phyloP scores from a whole-genome alignment of 1,140 invertebrate genomes.

The Sitophilus oryzae region DNA sequence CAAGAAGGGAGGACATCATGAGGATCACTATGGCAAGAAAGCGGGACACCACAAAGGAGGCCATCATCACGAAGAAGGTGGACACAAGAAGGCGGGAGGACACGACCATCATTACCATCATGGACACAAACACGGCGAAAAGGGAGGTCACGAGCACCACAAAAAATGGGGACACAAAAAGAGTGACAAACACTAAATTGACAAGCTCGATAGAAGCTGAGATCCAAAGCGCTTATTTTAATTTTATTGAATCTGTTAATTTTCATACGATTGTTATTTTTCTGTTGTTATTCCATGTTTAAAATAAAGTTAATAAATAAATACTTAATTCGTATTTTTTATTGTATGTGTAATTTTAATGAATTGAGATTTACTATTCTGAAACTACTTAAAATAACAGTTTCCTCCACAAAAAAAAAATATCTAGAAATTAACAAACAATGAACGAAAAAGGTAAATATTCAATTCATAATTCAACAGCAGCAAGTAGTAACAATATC shows the following conservation, averaged over 20 bases:
- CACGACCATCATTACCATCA: conserved; percentile 62
- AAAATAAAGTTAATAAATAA: conserved; percentile 14
- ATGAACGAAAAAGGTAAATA: neutral
- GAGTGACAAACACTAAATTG: conserved; percentile 24
- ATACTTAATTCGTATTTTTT: conserved; percentile 7
- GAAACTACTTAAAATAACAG: neutral
- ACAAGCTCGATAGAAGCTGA: conserved; percentile 1
- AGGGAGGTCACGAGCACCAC: conserved; percentile 59
- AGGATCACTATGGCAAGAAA: conserved; percentile 56
- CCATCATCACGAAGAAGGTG: conserved; percentile 55
- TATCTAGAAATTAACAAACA: neutral
- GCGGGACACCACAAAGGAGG: conserved; percentile 56
- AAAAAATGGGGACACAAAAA: conserved; percentile 58
- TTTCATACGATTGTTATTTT: conserved; percentile 27
- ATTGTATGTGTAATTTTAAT: neutral
- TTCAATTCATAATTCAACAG: neutral
- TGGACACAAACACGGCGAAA: conserved; percentile 59
- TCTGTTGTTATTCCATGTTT: conserved; percentile 18
- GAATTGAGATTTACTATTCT: neutral
- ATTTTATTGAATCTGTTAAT: conserved; percentile 18
- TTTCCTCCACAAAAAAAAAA: neutral
- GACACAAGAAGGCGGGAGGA: conserved; percentile 61
- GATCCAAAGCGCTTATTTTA: conserved; percentile 16
- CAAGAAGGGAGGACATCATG: conserved; percentile 56
- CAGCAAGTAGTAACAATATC: no score